Conservation (phyloP, 2,113 vertebrate genomes). For the Stomatorhinus ivindoensis region DNA sequence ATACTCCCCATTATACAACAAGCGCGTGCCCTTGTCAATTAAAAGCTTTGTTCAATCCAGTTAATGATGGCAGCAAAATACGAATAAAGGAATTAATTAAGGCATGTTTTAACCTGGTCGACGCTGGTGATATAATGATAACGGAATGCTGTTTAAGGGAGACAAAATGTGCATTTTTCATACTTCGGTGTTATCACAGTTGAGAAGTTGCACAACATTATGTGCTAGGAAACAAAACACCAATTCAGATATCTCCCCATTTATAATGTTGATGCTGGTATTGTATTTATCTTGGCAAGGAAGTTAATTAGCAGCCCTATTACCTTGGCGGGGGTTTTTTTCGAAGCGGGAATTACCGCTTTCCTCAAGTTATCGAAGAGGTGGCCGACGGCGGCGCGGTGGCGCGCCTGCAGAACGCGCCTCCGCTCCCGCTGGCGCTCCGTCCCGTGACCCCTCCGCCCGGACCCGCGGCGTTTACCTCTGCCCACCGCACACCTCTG, state of each 20-base stretch:
- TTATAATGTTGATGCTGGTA: not conserved
- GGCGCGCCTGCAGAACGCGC: slow-evolving; percentile 49
- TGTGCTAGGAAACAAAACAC: not conserved
- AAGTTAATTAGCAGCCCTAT: not conserved
- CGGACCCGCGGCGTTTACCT: not conserved
- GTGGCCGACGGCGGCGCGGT: slow-evolving; percentile 42
- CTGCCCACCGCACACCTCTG: not conserved
- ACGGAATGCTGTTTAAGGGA: not conserved
- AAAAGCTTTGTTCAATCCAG: not conserved
- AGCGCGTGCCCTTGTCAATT: not conserved
- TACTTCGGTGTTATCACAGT: not conserved
- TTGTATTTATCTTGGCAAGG: not conserved
- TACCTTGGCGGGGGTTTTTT: slow-evolving; percentile 62
- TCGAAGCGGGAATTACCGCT: slow-evolving; percentile 48
- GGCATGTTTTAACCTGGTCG: not conserved
- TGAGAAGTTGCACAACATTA: not conserved
- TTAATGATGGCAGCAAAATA: not conserved
- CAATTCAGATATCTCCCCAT: not conserved
- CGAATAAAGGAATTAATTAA: not conserved
- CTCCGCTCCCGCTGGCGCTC: slow-evolving; percentile 41
- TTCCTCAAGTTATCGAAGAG: slow-evolving; percentile 55
- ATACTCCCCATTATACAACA: not conserved
- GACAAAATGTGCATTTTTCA: not conserved
- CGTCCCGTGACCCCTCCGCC: not conserved
- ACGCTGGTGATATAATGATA: not conserved